Evolutionary conservation across 2,888 invertebrate genomes (phyloP).

Genomic region (Drosophila neotestacea): DNA sequence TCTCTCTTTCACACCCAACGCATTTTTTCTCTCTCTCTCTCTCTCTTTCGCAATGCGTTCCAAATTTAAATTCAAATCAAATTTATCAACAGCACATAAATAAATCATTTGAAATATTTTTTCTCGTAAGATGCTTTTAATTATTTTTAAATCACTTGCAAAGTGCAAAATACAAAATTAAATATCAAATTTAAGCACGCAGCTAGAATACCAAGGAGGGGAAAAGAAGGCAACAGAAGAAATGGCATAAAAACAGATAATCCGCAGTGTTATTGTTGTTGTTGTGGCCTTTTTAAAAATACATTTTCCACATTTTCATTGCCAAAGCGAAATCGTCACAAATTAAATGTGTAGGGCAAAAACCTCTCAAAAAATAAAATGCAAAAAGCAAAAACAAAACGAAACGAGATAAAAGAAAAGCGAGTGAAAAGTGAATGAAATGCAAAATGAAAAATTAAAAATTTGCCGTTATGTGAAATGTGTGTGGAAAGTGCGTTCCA

Average conservation of each 20-base stretch:
- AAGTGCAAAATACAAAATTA: slow-evolving; percentile 17
- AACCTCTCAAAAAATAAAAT: slow-evolving; percentile 12
- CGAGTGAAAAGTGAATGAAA: slow-evolving; percentile 37
- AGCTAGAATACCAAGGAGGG: slow-evolving; percentile 2
- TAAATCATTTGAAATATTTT: slow-evolving; percentile 45
- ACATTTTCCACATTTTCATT: slow-evolving; percentile 72
- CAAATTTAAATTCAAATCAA: slow-evolving; percentile 45
- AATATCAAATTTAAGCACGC: slow-evolving; percentile 44
- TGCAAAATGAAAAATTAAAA: slow-evolving; percentile 33
- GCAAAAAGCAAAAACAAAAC: slow-evolving; percentile 8
- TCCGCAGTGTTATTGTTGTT: slow-evolving; percentile 29
- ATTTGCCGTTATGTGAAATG: slow-evolving; percentile 38
- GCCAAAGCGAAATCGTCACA: slow-evolving; percentile 57
- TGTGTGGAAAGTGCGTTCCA: slow-evolving; percentile 40
- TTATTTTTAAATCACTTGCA: slow-evolving; percentile 48
- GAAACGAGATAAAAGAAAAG: slow-evolving; percentile 9
- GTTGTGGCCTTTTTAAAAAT: slow-evolving; percentile 59
- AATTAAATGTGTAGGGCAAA: slow-evolving; percentile 62
- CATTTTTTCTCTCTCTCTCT: not conserved
- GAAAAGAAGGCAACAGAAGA: slow-evolving; percentile 1
- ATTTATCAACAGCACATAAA: slow-evolving; percentile 52
- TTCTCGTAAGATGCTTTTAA: slow-evolving; percentile 21
- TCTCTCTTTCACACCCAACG: not conserved
- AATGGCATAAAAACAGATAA: slow-evolving; percentile 40
- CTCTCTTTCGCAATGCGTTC: slow-evolving; percentile 17